Conservation (phyloP, 1,140 invertebrate species). For the Camponotus floridanus region DNA sequence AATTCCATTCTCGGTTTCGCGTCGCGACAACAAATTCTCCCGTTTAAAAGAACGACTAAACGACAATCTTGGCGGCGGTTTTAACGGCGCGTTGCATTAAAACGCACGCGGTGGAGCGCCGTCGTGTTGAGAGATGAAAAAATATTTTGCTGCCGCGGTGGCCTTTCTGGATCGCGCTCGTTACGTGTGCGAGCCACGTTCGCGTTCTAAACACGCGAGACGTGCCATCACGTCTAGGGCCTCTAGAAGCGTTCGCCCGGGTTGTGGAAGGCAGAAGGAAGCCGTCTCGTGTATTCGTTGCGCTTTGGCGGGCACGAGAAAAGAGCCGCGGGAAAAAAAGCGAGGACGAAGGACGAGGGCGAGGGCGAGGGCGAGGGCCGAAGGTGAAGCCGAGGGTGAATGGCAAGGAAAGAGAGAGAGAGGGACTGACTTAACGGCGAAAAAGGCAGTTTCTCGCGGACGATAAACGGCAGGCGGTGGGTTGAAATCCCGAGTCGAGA, state of each 20-base stretch:
- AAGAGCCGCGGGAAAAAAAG: conserved; percentile 44
- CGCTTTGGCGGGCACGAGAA: conserved; percentile 42
- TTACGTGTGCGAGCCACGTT: conserved; percentile 74
- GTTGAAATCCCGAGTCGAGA: conserved; percentile 43
- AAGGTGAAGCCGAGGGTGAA: conserved; percentile 41
- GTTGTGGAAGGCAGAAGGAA: conserved; percentile 51
- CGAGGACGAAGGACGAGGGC: conserved; percentile 21
- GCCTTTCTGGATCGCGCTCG: conserved; percentile 57
- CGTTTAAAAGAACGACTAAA: neutral
- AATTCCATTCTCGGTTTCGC: conserved; percentile 35
- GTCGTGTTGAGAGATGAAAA: conserved; percentile 26
- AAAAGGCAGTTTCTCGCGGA: conserved; percentile 59
- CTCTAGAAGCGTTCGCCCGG: conserved; percentile 54
- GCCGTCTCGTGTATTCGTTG: conserved; percentile 49
- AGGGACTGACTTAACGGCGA: conserved; percentile 47
- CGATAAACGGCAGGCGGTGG: conserved; percentile 52
- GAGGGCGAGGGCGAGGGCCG: conserved; percentile 13
- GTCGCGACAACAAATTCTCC: conserved; percentile 5
- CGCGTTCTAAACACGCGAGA: conserved; percentile 74
- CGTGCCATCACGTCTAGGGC: conserved; percentile 73
- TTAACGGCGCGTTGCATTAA: conserved; percentile 65
- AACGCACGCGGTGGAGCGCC: conserved; percentile 17
- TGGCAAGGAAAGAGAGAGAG: conserved; percentile 20
- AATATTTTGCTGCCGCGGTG: conserved; percentile 70
- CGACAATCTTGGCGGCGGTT: neutral